Evolutionary conservation across 2,888 invertebrate genomes (phyloP).

Genomic region (Leptinotarsa juncta): DNA sequence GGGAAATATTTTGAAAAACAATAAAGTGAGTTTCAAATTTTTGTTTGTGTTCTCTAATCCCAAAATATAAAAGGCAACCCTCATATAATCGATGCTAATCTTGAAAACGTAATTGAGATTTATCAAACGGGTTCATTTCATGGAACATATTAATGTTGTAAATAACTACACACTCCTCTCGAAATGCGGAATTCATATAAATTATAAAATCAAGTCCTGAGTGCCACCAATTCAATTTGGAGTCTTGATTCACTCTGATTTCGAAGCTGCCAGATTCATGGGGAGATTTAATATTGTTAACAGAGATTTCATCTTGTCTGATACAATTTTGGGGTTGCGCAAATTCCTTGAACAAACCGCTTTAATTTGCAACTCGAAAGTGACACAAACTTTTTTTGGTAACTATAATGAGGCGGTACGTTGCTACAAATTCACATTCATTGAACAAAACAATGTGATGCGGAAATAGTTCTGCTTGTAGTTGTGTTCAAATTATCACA

Average conservation of each 20-base stretch:
- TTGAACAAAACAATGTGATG: background rate
- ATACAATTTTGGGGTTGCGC: background rate
- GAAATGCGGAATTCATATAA: background rate
- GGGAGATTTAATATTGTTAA: background rate
- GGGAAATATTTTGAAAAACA: too few relatives aligned
- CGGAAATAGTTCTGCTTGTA: too few relatives aligned
- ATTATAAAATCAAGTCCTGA: background rate
- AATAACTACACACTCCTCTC: background rate
- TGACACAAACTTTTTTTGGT: background rate
- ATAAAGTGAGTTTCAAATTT: too few relatives aligned
- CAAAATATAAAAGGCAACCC: too few relatives aligned
- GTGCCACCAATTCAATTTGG: background rate
- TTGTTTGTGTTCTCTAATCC: too few relatives aligned
- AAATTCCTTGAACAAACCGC: background rate
- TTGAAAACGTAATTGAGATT: too few relatives aligned
- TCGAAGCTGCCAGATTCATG: background rate
- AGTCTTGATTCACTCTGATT: background rate
- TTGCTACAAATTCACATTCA: background rate
- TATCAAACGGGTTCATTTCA: too few relatives aligned
- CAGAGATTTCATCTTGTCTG: background rate
- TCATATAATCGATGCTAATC: too few relatives aligned
- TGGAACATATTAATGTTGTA: too few relatives aligned
- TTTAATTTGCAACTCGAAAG: conserved; percentile 5
- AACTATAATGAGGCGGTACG: background rate
- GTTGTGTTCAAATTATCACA: too few relatives aligned